phyloP scores from a whole-genome alignment of 2,113 vertebrate species.

The Oceanites oceanicus region DNA sequence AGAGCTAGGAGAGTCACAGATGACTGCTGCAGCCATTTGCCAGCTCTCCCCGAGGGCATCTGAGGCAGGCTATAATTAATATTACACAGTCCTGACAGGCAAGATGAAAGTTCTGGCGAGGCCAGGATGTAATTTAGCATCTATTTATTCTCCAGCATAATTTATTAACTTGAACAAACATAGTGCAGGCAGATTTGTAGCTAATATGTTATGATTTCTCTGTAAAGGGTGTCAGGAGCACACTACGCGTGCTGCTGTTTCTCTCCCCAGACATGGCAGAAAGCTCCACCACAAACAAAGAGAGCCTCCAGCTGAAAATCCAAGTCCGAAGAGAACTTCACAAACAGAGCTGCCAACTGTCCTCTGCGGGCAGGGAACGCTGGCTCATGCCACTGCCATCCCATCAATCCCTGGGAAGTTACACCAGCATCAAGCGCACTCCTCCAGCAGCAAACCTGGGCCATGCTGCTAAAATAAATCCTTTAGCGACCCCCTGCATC shows the following conservation, averaged over 20 bases:
- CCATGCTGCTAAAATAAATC: not conserved
- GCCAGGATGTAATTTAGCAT: slow-evolving; percentile 52
- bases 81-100: slow-evolving; percentile 1
- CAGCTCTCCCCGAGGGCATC: not conserved
- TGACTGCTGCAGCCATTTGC: slow-evolving; percentile 12
- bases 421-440: not conserved
- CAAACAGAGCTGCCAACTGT: not conserved
- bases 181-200: not conserved
- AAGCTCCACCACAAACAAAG: not conserved
- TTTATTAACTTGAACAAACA: slow-evolving; percentile 45
- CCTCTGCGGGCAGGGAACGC: not conserved
- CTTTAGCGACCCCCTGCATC: not conserved
- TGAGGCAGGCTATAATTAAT: slow-evolving; percentile 11
- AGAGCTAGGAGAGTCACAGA: not conserved
- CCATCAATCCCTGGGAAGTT: not conserved
- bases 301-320: not conserved
- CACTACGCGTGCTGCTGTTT: not conserved
- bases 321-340: not conserved
- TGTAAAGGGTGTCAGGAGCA: not conserved
- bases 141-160: slow-evolving; percentile 47
- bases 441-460: not conserved
- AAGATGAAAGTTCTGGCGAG: slow-evolving; percentile 44
- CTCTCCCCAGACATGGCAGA: not conserved
- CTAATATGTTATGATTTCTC: not conserved
- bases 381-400: not conserved